A percentile compares a stretch with the other conserved stretches of the same genome.
phyloP scores from a whole-genome alignment of 2,888 invertebrate genomes.

The Melikaiella ostensackeni region DNA sequence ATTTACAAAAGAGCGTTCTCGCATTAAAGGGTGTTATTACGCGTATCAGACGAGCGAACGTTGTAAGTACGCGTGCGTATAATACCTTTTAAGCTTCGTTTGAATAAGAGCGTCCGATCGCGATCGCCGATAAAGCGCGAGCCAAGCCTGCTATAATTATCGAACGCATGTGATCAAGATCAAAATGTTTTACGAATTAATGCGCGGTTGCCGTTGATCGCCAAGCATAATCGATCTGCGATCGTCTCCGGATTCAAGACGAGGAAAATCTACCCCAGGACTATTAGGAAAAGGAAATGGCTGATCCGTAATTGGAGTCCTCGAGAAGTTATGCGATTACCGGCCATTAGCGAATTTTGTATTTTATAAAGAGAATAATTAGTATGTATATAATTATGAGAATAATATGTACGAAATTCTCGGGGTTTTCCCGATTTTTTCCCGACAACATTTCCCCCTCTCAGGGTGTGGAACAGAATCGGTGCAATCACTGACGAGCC shows the following conservation, averaged over 20 bases:
- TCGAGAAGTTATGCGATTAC: constrained; percentile 2
- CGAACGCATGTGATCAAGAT: constrained; percentile 24
- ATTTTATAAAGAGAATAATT: background rate
- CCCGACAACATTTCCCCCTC: too few relatives aligned
- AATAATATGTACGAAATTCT: too few relatives aligned
- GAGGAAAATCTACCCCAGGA: constrained; percentile 5
- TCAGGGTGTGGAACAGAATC: too few relatives aligned
- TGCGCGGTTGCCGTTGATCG: constrained; percentile 31
- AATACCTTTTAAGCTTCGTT: constrained; percentile 25
- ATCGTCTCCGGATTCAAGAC: constrained; percentile 9
- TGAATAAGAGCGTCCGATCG: constrained; percentile 29
- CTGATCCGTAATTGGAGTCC: background rate
- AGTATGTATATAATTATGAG: too few relatives aligned
- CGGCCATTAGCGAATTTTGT: background rate
- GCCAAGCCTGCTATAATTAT: constrained; percentile 34
- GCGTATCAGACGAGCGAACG: constrained; percentile 57
- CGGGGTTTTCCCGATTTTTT: too few relatives aligned
- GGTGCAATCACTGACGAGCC: too few relatives aligned
- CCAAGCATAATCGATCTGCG: constrained; percentile 23
- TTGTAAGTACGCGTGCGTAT: constrained; percentile 9
- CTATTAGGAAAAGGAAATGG: constrained; percentile 33
- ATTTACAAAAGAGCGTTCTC: constrained; percentile 33
- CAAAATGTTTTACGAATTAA: constrained; percentile 37
- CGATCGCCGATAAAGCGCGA: constrained; percentile 27
- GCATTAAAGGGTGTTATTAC: constrained; percentile 70